Conservation (phyloP, 2,888 invertebrate genomes). For the Copidosoma aretas region DNA sequence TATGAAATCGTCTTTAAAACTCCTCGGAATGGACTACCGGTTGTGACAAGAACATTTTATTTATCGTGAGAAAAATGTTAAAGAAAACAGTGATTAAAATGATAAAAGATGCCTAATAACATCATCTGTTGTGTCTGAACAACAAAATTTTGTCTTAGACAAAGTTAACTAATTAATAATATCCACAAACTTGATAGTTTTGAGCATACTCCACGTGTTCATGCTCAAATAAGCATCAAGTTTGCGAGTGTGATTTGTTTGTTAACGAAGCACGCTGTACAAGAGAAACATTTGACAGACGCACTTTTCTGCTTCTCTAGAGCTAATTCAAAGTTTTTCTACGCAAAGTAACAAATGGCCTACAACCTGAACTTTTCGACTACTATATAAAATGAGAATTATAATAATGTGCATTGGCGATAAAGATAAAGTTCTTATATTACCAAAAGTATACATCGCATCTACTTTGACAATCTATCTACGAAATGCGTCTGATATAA, state of each 20-base stretch:
- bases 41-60: slow-evolving; percentile 27
- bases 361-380: slow-evolving; percentile 35
- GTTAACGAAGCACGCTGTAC: background rate
- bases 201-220: too few species aligned
- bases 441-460: slow-evolving; percentile 40
- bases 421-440: slow-evolving; percentile 19
- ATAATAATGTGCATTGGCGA: background rate
- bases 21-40: slow-evolving; percentile 7
- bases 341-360: slow-evolving; percentile 36
- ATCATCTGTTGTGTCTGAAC: too few species aligned
- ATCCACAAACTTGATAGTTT: too few species aligned
- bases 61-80: background rate
- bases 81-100: slow-evolving; percentile 3
- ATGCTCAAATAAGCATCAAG: background rate
- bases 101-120: slow-evolving; percentile 6
- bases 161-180: too few species aligned
- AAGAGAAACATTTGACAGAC: slow-evolving; percentile 1
- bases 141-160: too few species aligned
- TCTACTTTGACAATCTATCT: slow-evolving; percentile 57
- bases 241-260: background rate
- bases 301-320: slow-evolving; percentile 31
- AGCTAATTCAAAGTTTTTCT: slow-evolving; percentile 32
- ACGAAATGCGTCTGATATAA: slow-evolving; percentile 42
- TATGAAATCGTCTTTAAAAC: slow-evolving; percentile 15
- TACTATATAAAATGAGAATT: slow-evolving; percentile 8